These are phyloP conservation scores for Neuroterus valhalla DNA, from an alignment of 1,140 invertebrate species.

Conservation along the genomic window DNA sequence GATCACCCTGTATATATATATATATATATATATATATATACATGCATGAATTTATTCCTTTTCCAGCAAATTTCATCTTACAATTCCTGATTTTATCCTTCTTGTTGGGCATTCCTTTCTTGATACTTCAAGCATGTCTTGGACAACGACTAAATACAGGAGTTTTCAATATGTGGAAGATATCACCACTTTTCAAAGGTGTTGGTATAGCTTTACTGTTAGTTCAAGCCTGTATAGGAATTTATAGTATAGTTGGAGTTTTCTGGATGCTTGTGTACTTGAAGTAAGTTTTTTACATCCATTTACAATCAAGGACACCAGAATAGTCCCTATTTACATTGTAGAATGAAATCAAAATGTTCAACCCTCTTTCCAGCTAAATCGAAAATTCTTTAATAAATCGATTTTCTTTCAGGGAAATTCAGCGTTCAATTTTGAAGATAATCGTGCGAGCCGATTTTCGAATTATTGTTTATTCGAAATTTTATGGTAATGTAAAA, in stretches of 20 bases:
- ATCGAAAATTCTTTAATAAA: no score
- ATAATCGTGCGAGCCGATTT: no score
- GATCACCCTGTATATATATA: no score
- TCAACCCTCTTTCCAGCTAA: no score
- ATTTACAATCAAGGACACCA: constrained; percentile 27
- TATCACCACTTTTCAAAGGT: constrained; percentile 92
- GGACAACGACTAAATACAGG: constrained; percentile 90
- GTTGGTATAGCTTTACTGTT: constrained; percentile 89
- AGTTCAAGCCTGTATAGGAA: constrained; percentile 86
- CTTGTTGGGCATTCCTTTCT: constrained; percentile 88
- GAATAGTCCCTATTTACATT: constrained; percentile 37
- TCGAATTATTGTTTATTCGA: no score
- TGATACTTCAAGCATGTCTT: constrained; percentile 89
- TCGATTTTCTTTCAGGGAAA: no score
- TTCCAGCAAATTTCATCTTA: constrained; percentile 89
- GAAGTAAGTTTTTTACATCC: constrained; percentile 54
- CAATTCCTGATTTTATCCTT: constrained; percentile 91
- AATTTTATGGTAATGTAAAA: no score
- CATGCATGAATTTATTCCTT: constrained; percentile 56
- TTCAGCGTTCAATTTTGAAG: no score
- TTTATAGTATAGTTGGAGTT: constrained; percentile 90
- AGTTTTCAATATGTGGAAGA: constrained; percentile 93
- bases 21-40: no score
- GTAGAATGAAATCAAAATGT: neutral
- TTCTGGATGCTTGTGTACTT: constrained; percentile 94